Percentiles rank a stretch among this genome's conserved stretches.
Conservation (phyloP, 2,888 invertebrate species). For the Disparrhopalites patrizii region DNA sequence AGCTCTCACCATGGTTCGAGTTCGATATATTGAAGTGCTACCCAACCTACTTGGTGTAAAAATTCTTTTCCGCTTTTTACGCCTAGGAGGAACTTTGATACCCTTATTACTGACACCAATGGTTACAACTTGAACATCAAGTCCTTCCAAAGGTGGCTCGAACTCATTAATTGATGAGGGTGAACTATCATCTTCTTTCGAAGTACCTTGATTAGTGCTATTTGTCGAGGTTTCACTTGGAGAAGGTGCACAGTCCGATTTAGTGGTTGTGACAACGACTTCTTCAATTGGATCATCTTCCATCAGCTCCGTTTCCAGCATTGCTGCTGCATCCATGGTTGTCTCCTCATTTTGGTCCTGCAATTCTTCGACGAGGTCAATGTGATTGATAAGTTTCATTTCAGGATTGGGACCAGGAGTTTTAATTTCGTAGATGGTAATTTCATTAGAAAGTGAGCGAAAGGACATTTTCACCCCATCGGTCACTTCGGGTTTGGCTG, state of each 20-base stretch:
- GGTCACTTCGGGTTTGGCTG: background rate
- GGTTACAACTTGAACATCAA: background rate
- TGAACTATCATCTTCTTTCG: background rate
- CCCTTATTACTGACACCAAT: background rate
- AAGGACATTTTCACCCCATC: slow-evolving; percentile 47
- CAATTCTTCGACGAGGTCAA: slow-evolving; percentile 14
- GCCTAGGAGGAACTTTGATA: slow-evolving; percentile 15
- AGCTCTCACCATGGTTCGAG: slow-evolving; percentile 42
- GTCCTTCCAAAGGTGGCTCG: background rate
- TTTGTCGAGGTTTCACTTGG: background rate
- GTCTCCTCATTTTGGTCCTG: background rate
- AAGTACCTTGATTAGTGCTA: background rate
- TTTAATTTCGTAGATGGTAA: slow-evolving; percentile 47
- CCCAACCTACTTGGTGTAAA: slow-evolving; percentile 28
- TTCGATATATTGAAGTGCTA: slow-evolving; percentile 42
- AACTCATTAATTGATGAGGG: background rate
- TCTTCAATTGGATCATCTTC: slow-evolving; percentile 23
- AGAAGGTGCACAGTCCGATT: background rate
- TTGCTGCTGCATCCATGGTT: slow-evolving; percentile 8
- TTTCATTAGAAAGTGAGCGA: slow-evolving; percentile 46
- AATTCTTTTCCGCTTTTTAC: slow-evolving; percentile 24
- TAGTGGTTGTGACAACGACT: slow-evolving; percentile 15
- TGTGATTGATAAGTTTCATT: slow-evolving; percentile 18
- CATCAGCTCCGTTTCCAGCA: slow-evolving; percentile 16
- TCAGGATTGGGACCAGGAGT: slow-evolving; percentile 37